Evolutionary conservation across 2,113 vertebrate species (phyloP), one percentile per base, ranked within the genome.

Genomic region (Daboia siamensis): DNA sequence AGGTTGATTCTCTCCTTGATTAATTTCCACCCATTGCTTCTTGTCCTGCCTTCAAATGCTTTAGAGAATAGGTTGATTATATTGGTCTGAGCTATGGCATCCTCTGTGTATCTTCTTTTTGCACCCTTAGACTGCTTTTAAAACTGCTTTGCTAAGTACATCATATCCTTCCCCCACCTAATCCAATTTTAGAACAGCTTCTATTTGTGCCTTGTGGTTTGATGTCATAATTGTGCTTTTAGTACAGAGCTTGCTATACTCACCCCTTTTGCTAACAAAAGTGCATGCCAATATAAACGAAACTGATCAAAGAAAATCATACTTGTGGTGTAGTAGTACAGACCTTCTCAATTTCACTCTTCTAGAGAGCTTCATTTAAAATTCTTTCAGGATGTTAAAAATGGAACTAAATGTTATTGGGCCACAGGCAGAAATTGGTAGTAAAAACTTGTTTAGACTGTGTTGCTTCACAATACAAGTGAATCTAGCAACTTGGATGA

Each of bases 271-370:
- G 87, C 87, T 89, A 89, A 92, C 91, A 92, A 59, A 57, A 24
- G 52, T 48, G 1, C 9, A 46, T 51, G 87, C 91, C 64, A 92
- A 89, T 92, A 85, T 89, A 89, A 92, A 92, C 55, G 6, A 51
- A 59, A 21, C 54, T 89, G 91, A 92, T 85, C 91, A 92, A 92
- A 92, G 69, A 89, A 92, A 89, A 85, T 88, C 91, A 85, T 89
- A 92, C 26, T 89, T 92, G 91, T 24, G 39, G 69, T 89, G 20
- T 92, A 89, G 87, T 17, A 57, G 52, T 46, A 48, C 69, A 51
- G 44, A 12, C 26, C 20, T 85, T 88, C 69, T 24, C 61, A 39
- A 29, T 92, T 89, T 51, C 20, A 54, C 26, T 46, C 51, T 56
- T 80, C 51, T 46, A n/a, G 39, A 46, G 17, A 92, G 26, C 87